Evolutionary conservation across 2,797 vertebrate genomes (phyloP).

Genomic region (Sciurus vulgaris): DNA sequence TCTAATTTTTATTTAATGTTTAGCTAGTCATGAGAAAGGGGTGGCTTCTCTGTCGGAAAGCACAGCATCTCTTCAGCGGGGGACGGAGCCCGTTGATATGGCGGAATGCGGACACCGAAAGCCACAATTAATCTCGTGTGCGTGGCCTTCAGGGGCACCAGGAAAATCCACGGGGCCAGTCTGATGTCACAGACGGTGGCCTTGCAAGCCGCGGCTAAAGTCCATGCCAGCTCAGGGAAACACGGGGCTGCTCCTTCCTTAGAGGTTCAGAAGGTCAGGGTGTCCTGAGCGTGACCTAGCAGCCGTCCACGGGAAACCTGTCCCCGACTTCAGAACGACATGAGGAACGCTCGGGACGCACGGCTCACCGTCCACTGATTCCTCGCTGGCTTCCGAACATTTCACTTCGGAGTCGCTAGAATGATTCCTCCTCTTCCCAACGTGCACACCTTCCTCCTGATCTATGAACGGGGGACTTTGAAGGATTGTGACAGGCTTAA

Average conservation of each 20-base stretch:
- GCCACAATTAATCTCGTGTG: too few species aligned
- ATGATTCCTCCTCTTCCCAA: accelerated
- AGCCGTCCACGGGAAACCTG: neutral
- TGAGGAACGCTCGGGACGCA: neutral
- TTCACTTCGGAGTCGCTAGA: too few species aligned
- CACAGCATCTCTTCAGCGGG: neutral
- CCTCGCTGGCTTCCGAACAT: neutral
- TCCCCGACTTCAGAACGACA: neutral
- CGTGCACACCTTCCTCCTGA: accelerated
- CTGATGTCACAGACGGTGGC: neutral
- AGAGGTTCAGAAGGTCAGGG: too few species aligned
- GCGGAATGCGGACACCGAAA: neutral
- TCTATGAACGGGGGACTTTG: too few species aligned
- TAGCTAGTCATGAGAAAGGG: too few species aligned
- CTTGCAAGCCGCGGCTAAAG: neutral
- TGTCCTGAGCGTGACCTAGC: accelerated
- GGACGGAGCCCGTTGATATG: too few species aligned
- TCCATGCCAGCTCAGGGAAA: accelerated
- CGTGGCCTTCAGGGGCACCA: too few species aligned
- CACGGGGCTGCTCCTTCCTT: accelerated
- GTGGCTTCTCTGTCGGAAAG: accelerated
- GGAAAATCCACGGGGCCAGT: too few species aligned
- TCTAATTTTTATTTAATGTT: neutral
- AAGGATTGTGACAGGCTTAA: accelerated
- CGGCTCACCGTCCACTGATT: neutral